Percentiles rank a stretch among this genome's conserved stretches.
Conservation (phyloP, 1,140 invertebrate species). For the Sinonovacula constricta region DNA sequence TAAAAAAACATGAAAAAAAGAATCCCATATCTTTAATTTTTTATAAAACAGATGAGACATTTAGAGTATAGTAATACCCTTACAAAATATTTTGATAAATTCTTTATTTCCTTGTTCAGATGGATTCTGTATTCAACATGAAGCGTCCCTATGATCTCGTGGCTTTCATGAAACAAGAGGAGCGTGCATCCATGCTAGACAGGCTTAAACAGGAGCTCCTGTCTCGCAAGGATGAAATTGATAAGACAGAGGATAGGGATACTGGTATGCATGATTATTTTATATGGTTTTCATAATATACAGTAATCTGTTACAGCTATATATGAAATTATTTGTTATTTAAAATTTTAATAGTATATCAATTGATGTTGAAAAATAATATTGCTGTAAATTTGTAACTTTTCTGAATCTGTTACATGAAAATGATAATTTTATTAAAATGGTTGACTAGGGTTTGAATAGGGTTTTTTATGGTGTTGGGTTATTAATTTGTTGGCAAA, state of each 20-base stretch:
- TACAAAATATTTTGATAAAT: neutral
- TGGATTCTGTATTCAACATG: constrained; percentile 88
- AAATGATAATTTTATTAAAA: no score
- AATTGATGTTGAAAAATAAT: no score
- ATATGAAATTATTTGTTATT: no score
- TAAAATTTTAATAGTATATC: no score
- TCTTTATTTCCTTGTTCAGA: constrained; percentile 72
- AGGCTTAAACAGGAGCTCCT: constrained; percentile 84
- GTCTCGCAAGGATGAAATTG: constrained; percentile 83
- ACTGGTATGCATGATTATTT: constrained; percentile 76
- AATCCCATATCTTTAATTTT: neutral
- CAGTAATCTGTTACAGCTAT: no score
- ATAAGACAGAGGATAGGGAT: constrained; percentile 83
- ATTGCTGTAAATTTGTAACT: no score
- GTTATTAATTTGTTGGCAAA: no score
- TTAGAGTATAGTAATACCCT: neutral
- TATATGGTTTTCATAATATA: no score
- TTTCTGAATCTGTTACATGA: no score
- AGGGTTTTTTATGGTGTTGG: no score
- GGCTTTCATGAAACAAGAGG: constrained; percentile 90
- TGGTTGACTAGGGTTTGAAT: no score
- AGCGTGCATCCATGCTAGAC: constrained; percentile 83
- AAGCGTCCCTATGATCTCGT: constrained; percentile 88
- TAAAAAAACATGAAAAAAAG: neutral
- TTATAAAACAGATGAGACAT: neutral